These are phyloP conservation scores for Halichoeres trimaculatus DNA, from an alignment of 2,113 vertebrate species.

Conservation along the genomic window DNA sequence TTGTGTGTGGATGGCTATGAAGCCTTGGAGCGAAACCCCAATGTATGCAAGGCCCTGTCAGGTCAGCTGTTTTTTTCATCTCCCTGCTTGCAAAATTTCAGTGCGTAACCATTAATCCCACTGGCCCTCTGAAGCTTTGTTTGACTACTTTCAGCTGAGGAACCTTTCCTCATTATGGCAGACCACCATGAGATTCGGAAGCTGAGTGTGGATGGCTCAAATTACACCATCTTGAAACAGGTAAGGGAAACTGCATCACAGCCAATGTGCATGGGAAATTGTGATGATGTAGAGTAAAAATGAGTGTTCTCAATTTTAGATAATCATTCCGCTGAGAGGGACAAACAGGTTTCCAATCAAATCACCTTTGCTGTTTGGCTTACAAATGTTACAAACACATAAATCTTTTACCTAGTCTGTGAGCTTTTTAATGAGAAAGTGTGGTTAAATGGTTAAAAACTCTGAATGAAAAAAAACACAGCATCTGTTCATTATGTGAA, in stretches of 20 bases:
- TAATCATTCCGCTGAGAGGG: background rate
- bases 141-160: slow-evolving; percentile 86
- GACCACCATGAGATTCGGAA: slow-evolving; percentile 99
- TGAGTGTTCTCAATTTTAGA: background rate
- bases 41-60: slow-evolving; percentile 94
- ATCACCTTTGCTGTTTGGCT: background rate
- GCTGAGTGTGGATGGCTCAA: slow-evolving; percentile 96
- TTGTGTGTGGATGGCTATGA: slow-evolving; percentile 94
- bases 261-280: background rate
- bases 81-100: background rate
- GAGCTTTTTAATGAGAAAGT: background rate
- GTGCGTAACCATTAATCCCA: background rate
- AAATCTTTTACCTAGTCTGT: background rate
- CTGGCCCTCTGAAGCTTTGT: background rate
- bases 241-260: slow-evolving; percentile 73
- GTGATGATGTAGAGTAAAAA: background rate
- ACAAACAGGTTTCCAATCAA: background rate
- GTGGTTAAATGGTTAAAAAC: background rate
- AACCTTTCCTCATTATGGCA: slow-evolving; percentile 97
- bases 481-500: background rate
- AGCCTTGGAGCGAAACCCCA: slow-evolving; percentile 87
- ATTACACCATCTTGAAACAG: slow-evolving; percentile 98
- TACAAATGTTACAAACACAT: background rate
- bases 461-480: background rate
- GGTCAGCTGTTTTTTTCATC: slow-evolving; percentile 76